phyloP scores from a whole-genome alignment of 2,888 invertebrate genomes.

The Polia nebulosa region DNA sequence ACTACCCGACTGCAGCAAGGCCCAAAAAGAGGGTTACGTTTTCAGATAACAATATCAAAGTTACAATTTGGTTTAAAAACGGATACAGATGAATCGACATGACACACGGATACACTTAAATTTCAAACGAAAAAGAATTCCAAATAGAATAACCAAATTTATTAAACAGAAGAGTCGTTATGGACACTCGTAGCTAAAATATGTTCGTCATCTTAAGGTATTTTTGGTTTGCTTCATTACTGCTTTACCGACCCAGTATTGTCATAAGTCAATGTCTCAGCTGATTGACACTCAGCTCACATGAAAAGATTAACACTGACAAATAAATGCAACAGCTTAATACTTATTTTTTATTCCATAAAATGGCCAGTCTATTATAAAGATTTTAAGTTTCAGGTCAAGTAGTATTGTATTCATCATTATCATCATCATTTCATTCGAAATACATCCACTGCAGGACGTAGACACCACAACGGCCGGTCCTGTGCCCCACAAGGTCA shows the following conservation, averaged over 20 bases:
- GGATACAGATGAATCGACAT: constrained; percentile 1
- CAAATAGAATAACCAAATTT: constrained; percentile 6
- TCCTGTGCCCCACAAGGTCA: too few species aligned
- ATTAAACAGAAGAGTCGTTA: neutral
- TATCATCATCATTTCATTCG: too few species aligned
- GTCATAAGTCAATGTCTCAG: neutral
- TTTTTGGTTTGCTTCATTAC: neutral
- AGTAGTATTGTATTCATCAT: too few species aligned
- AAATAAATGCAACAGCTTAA: too few species aligned
- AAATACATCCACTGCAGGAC: too few species aligned
- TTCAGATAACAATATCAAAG: neutral
- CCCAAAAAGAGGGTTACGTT: neutral
- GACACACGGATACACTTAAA: neutral
- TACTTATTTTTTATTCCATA: too few species aligned
- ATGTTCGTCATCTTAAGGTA: neutral
- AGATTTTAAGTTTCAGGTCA: too few species aligned
- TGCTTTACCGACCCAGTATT: neutral
- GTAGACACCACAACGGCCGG: too few species aligned
- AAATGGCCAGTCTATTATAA: too few species aligned
- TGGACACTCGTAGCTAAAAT: neutral
- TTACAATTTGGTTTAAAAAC: neutral
- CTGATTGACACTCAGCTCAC: neutral
- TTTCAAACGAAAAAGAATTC: neutral
- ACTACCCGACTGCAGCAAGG: neutral
- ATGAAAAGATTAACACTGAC: too few species aligned